Base-by-base conservation (phyloP, 1,140 invertebrate species). In the Atta texana region DNA sequence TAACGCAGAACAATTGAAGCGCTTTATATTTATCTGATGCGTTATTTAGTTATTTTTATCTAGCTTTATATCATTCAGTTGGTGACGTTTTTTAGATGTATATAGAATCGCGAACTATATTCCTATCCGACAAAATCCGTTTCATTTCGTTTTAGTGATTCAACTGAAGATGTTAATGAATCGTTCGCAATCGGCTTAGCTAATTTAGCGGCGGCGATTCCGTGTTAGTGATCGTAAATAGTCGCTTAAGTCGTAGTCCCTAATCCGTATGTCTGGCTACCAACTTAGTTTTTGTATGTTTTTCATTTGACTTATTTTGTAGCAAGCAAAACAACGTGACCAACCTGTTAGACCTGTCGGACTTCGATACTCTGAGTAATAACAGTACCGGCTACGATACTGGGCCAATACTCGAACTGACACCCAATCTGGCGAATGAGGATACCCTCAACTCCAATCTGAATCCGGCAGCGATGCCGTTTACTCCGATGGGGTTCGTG, bases 361-460 rank as follows among this genome's bases (percentile, higher is more conserved):
- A 96, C 89, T 95, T 96, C 94, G 96, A 96, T 90, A 94, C 95
- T 90, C 93, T 96, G 91, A 96, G 96, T 94, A 96, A 96, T 95
- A 96, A 95, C 93, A 95, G 95, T 93, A 95, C 93, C 89, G 94
- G 94, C 76, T 96, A 95, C 93, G 95, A 95, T 93, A 95, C 94
- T 88, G 94, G 94, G 61, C 93, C 95, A 12, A 95, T 95, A 89
- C 92, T 95, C 55, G 91, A 94, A 89, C 91, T 95, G 92, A 94
- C 93, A 64, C 90, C 93, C 75, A 94, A 93, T 91, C 57, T 95
- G 91, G 93, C 91, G 55, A 94, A 95, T 72, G 95, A 95, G 85
- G 94, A 95, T 93, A 93, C 92, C 81, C 89, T 95, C 91, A 95
- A 95, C 92, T 95, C 94, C 28, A 95, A 95, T 86, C 80, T 95